Conservation (phyloP, 2,888 invertebrate species). For the Rhingia campestris region DNA sequence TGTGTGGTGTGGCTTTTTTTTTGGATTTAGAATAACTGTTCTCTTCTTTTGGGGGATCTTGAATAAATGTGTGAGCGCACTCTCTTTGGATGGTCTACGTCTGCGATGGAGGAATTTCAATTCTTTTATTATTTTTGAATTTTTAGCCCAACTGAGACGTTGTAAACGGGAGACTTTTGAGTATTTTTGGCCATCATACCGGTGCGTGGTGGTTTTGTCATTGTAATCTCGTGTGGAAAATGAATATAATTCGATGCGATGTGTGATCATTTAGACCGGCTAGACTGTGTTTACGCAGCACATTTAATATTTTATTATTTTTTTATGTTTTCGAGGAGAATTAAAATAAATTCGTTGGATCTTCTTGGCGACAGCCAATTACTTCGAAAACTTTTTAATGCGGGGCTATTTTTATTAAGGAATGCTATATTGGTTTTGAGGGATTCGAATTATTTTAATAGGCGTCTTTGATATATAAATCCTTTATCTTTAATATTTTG, state of each 20-base stretch:
- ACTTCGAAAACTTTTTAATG: too few relatives aligned
- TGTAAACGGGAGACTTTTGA: constrained; percentile 21
- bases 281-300: constrained; percentile 49
- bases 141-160: constrained; percentile 26
- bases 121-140: constrained; percentile 11
- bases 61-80: neutral
- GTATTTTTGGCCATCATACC: constrained; percentile 39
- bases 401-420: too few relatives aligned
- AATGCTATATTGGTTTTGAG: too few relatives aligned
- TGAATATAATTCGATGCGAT: constrained; percentile 3
- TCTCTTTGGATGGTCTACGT: constrained; percentile 41
- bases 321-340: too few relatives aligned
- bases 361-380: too few relatives aligned
- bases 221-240: constrained; percentile 25
- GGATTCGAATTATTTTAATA: too few relatives aligned
- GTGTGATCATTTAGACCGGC: constrained; percentile 20
- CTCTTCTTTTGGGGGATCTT: constrained; percentile 40
- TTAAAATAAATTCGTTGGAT: too few relatives aligned
- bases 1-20: neutral
- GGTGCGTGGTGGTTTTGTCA: constrained; percentile 46
- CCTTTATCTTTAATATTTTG: too few relatives aligned
- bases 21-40: neutral
- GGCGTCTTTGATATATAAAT: too few relatives aligned
- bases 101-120: constrained; percentile 23
- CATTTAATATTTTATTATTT: neutral